Evolutionary conservation across 2,797 vertebrate species (phyloP), one percentile per base, ranked within the genome.

Genomic region (Sus cebifrons): DNA sequence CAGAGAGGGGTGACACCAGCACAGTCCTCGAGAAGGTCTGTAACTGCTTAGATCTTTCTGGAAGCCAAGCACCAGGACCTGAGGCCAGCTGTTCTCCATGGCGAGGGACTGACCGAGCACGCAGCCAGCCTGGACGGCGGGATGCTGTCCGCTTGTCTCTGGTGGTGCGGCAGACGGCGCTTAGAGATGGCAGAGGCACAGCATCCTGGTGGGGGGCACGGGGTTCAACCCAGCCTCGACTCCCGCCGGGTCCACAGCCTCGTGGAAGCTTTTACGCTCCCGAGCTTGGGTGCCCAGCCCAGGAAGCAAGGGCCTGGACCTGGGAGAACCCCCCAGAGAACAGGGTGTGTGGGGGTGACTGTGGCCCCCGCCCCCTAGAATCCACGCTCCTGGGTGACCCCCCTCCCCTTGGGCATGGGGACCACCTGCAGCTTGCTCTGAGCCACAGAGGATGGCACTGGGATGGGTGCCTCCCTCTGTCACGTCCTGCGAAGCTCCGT

Each of bases 121-220:
- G 3, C 13, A 3, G 40, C 52, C 0, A 8, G 4, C 20, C 0
- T 4, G 27, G 17, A 32, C 4, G 18, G 56, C 3, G 3, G 1
- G 52, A 0, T 0, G 4, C 0, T 0, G 0, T 17, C 32, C 0
- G 3, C 65, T 21, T 1, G 5, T 18, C 17, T 23, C 23, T 0
- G 64, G 49, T 11, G 21, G 9, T 77, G 32, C 70, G 27, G 29
- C 71, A 62, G 4, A 6, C 0, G 29, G 17, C 29, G 0, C 5
- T 18, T 5, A 0, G 58, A 6, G 1, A 0, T 0, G 21, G 18
- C 3, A 0, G 29, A 12, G 40, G 29, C 29, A 11, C 0, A 0
- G 18, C 0, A 8, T 64, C 87, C 11, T 5, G 1, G n/a, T 14
- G 49, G 36, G 14, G 8, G 4, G 6, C 2, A 62, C 7, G 1